These are phyloP conservation scores for Amphiprion clarkii DNA, from an alignment of 2,797 vertebrate genomes.

Conservation along the genomic window DNA sequence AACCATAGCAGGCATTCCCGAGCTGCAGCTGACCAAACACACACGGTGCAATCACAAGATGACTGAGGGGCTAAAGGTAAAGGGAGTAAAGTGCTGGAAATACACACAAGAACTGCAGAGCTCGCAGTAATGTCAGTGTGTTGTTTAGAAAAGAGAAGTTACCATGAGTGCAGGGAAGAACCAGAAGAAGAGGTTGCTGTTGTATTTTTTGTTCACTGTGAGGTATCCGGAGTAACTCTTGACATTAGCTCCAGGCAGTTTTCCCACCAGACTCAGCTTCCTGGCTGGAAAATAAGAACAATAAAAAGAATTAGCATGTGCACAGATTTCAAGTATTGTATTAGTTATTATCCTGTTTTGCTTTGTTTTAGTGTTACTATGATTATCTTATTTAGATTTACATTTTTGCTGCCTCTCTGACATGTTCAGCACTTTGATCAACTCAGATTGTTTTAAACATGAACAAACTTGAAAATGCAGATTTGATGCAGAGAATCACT, in stretches of 20 bases:
- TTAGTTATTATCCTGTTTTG: too few relatives aligned
- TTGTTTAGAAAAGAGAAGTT: background rate
- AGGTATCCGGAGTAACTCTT: slow-evolving; percentile 88
- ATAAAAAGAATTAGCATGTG: background rate
- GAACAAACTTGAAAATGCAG: too few relatives aligned
- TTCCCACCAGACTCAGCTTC: slow-evolving; percentile 84
- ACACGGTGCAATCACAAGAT: background rate
- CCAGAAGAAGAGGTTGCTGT: slow-evolving; percentile 93
- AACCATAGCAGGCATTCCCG: slow-evolving; percentile 4
- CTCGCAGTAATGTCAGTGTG: background rate
- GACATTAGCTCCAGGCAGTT: slow-evolving; percentile 83
- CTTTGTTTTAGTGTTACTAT: too few relatives aligned
- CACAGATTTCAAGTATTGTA: too few relatives aligned
- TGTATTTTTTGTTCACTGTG: slow-evolving; percentile 89
- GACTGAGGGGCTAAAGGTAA: background rate
- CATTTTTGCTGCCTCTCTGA: too few relatives aligned
- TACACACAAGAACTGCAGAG: background rate
- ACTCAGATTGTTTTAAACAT: too few relatives aligned
- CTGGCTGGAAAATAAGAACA: slow-evolving; percentile 76
- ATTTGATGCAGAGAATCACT: too few relatives aligned
- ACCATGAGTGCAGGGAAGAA: slow-evolving; percentile 88
- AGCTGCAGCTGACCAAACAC: slow-evolving; percentile 25
- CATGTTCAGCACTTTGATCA: too few relatives aligned
- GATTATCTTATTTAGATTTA: too few relatives aligned
- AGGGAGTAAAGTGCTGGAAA: background rate